Conservation (phyloP, 2,797 vertebrate genomes). For the Sparus aurata region DNA sequence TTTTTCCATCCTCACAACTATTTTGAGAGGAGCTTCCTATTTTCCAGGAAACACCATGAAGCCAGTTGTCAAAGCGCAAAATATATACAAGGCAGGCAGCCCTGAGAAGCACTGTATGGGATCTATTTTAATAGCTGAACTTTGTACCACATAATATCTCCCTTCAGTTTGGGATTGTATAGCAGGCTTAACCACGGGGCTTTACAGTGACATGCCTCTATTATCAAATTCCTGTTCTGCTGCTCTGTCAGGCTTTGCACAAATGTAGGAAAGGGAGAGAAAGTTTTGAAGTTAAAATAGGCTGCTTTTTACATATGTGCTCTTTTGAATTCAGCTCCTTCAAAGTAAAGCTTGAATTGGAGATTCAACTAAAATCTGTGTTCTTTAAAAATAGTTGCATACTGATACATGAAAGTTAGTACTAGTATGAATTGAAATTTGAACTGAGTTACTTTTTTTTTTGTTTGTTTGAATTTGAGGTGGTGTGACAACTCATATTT, state of each 20-base stretch:
- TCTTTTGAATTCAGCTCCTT: conserved; percentile 17
- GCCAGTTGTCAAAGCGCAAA: conserved; percentile 54
- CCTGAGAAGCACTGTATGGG: conserved; percentile 27
- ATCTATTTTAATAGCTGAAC: conserved; percentile 45
- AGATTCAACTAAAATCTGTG: background rate
- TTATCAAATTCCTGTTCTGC: conserved; percentile 54
- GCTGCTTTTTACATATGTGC: background rate
- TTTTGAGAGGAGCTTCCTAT: conserved; percentile 68
- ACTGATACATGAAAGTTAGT: conserved; percentile 9
- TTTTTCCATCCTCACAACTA: conserved; percentile 57
- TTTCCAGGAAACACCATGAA: conserved; percentile 62
- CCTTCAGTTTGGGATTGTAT: conserved; percentile 43
- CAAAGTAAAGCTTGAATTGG: conserved; percentile 28
- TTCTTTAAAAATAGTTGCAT: conserved; percentile 2
- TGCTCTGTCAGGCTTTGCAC: conserved; percentile 26
- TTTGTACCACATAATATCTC: conserved; percentile 60
- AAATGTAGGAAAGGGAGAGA: conserved; percentile 15
- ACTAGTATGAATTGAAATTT: too few relatives aligned
- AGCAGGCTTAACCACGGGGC: conserved; percentile 42
- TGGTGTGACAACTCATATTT: too few relatives aligned
- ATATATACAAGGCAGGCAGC: conserved; percentile 33
- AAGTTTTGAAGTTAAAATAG: conserved; percentile 27
- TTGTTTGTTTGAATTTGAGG: too few relatives aligned
- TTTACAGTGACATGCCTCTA: conserved; percentile 50
- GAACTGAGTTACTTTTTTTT: too few relatives aligned